Evolutionary conservation across 2,888 invertebrate species (phyloP), one percentile per base, ranked within the genome.

Genomic region (Xanthia icteritia): DNA sequence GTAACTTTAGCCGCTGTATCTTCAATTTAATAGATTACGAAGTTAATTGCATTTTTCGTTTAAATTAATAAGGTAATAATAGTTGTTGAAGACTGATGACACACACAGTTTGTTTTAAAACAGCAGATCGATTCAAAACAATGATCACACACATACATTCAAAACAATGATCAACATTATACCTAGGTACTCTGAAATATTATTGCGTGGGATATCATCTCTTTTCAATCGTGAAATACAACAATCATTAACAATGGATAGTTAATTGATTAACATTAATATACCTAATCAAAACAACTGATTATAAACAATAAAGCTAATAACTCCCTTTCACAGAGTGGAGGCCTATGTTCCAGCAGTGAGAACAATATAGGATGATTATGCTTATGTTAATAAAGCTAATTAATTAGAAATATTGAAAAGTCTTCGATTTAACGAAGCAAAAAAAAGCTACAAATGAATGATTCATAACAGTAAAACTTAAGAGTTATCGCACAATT

Each of bases 11-110:
- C 77, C 85, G 77, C 74, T 74, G 68, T 76, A 80, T 85, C 88
- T 78, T 86, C 82, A 66, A 83, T 77, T 86, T 76, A 91, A 92
- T 90, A 91, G 91, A 76, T 54, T 90, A 89, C 89, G 84, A 86
- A 86, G 89, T 91, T 91, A 90, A 91, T 91, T 92, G 88, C 87
- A 89, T 92, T 92, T 92, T 92, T 91, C 83, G 91, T 91, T 92
- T 90, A 88, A 80, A 90, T 90, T 86, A 90, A 85, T 86, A 90
- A 90, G 83, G 69, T 56, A 81, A 91, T 90, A 92, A 92, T 91
- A 79, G 87, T 67, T 64, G 66, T 64, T 70, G 45, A 27, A n/a
- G 6, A 31, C 58, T 66, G 61, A 31, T 31, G 31, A 31, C 5
- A 60, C 48, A 69, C 5, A 56, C 8, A 31, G 39, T 51, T 70